phyloP scores from a whole-genome alignment of 2,113 vertebrate genomes.

The Pungitius pungitius region DNA sequence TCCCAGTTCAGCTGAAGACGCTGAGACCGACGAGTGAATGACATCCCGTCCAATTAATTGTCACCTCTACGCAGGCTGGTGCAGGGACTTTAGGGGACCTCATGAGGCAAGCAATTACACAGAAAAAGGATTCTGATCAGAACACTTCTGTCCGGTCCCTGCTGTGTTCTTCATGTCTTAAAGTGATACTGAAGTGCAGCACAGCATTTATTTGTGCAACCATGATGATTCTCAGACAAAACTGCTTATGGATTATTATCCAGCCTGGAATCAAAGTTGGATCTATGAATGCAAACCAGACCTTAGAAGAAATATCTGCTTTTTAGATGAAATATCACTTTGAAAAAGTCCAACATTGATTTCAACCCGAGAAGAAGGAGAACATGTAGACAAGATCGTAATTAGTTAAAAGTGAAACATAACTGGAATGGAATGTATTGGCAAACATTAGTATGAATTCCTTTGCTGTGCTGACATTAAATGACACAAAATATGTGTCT shows the following conservation, averaged over 20 bases:
- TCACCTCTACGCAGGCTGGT: conserved; percentile 57
- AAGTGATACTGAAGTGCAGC: conserved; percentile 22
- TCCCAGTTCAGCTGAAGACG: conserved; percentile 64
- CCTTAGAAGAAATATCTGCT: conserved; percentile 43
- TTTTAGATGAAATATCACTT: conserved; percentile 27
- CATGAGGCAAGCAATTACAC: conserved; percentile 72
- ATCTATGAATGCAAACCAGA: conserved; percentile 36
- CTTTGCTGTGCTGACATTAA: conserved; percentile 9
- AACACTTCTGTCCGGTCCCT: conserved; percentile 18
- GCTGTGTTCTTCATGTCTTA: conserved; percentile 36
- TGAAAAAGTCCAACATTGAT: conserved; percentile 28
- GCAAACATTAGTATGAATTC: background rate
- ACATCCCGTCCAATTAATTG: conserved; percentile 76
- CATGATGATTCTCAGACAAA: conserved; percentile 36
- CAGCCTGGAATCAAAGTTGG: conserved; percentile 37
- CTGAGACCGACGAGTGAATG: conserved; percentile 69
- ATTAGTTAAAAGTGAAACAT: background rate
- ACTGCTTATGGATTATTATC: background rate
- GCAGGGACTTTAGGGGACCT: conserved; percentile 59
- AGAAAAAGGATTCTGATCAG: conserved; percentile 67
- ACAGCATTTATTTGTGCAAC: conserved; percentile 15
- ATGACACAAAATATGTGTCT: background rate
- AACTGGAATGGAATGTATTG: background rate
- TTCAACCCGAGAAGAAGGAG: conserved; percentile 4
- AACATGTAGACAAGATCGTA: background rate